phyloP scores from a whole-genome alignment of 2,113 vertebrate species.

The Apteryx owenii region DNA sequence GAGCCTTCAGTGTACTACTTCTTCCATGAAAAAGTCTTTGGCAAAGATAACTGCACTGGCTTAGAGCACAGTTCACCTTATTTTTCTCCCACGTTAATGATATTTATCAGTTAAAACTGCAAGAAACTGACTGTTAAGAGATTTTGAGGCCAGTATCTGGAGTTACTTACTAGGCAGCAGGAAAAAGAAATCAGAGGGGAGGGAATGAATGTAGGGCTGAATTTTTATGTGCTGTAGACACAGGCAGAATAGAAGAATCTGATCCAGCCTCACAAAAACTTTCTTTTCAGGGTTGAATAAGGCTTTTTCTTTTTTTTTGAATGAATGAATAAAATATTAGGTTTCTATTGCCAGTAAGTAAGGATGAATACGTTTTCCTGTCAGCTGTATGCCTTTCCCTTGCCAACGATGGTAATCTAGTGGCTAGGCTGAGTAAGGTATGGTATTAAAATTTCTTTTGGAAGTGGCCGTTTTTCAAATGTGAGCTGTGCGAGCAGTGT shows the following conservation, averaged over 20 bases:
- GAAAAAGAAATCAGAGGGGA: background rate
- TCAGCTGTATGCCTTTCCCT: background rate
- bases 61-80: background rate
- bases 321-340: background rate
- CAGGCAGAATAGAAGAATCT: background rate
- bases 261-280: background rate
- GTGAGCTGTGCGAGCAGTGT: accelerated
- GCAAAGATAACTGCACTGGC: background rate
- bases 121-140: background rate
- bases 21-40: background rate
- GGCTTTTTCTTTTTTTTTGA: background rate
- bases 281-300: background rate
- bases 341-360: background rate
- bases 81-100: slow-evolving; percentile 9
- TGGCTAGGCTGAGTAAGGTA: background rate
- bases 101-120: background rate
- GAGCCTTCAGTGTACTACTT: accelerated
- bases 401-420: background rate
- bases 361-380: background rate
- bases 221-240: background rate
- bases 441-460: background rate
- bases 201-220: background rate
- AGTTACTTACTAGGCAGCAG: background rate
- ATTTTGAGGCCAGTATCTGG: slow-evolving; percentile 2
- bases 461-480: background rate